A percentile compares a stretch with the other conserved stretches of the same genome.
Conservation (phyloP, 1,140 invertebrate species). For the Heliconius melpomene region DNA sequence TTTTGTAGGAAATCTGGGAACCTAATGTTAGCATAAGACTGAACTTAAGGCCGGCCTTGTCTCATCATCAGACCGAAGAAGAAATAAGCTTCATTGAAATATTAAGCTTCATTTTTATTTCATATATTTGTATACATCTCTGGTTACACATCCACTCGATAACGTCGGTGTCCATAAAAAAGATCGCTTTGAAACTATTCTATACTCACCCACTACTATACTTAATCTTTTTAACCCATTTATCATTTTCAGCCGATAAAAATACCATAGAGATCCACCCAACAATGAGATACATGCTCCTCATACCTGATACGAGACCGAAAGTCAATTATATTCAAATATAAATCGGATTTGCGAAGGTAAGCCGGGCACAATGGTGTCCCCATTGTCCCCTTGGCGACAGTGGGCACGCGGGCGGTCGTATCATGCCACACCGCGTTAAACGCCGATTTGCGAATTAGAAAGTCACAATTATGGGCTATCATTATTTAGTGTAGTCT, state of each 20-base stretch:
- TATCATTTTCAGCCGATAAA: conserved; percentile 79
- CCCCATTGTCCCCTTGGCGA: not conserved
- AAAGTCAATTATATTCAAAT: conserved; percentile 81
- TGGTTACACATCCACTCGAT: not conserved
- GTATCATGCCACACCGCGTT: conserved; percentile 2
- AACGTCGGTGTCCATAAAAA: not conserved
- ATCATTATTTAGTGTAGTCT: not conserved
- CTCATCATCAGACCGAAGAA: no score
- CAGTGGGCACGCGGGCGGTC: conserved; percentile 2
- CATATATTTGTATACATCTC: no score
- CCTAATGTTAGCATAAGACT: no score
- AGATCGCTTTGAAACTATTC: conserved; percentile 6
- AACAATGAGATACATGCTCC: conserved; percentile 72
- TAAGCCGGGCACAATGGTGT: conserved; percentile 72
- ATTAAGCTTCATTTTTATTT: no score
- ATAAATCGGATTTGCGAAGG: conserved; percentile 80
- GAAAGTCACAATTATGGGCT: not conserved
- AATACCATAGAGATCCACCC: conserved; percentile 74
- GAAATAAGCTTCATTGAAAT: no score
- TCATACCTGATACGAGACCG: conserved; percentile 73
- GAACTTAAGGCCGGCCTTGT: no score
- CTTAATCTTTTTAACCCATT: conserved; percentile 78
- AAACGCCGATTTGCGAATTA: not conserved
- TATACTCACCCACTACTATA: conserved; percentile 51
- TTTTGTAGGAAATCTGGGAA: no score